Evolutionary conservation across 1,140 invertebrate genomes (phyloP).

Genomic region (Apis laboriosa): DNA sequence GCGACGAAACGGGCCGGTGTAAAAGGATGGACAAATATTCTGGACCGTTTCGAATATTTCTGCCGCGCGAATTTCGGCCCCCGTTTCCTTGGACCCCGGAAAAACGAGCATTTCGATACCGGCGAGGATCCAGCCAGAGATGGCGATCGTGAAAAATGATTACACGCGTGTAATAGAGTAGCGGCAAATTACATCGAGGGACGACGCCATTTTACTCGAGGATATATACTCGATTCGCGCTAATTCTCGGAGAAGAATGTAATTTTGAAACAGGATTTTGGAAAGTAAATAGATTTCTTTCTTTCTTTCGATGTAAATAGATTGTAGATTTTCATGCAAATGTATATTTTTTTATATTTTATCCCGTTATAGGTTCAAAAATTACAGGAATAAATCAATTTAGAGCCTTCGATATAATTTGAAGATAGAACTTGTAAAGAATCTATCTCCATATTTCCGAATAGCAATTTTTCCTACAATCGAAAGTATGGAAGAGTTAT

Average conservation of each 20-base stretch:
- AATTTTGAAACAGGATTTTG: too few species aligned
- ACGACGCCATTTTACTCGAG: not conserved
- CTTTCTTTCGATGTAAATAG: too few species aligned
- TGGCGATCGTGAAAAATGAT: not conserved
- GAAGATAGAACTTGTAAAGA: too few species aligned
- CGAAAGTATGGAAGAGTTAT: too few species aligned
- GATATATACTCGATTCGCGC: not conserved
- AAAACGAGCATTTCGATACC: not conserved
- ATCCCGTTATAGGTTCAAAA: too few species aligned
- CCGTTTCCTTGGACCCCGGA: not conserved
- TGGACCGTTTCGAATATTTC: constrained; percentile 10
- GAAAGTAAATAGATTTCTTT: too few species aligned
- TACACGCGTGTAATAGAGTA: not conserved
- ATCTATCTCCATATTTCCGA: too few species aligned
- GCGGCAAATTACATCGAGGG: not conserved
- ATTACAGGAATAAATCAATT: too few species aligned
- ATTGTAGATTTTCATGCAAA: too few species aligned
- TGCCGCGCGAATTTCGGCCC: not conserved
- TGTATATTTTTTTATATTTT: too few species aligned
- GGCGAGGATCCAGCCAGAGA: not conserved
- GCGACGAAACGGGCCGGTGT: not conserved
- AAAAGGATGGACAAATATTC: not conserved
- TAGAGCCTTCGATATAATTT: too few species aligned
- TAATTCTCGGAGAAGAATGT: not conserved
- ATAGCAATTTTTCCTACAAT: too few species aligned